These are phyloP conservation scores for Lysandra bellargus DNA, from an alignment of 2,888 invertebrate genomes.

Conservation along the genomic window DNA sequence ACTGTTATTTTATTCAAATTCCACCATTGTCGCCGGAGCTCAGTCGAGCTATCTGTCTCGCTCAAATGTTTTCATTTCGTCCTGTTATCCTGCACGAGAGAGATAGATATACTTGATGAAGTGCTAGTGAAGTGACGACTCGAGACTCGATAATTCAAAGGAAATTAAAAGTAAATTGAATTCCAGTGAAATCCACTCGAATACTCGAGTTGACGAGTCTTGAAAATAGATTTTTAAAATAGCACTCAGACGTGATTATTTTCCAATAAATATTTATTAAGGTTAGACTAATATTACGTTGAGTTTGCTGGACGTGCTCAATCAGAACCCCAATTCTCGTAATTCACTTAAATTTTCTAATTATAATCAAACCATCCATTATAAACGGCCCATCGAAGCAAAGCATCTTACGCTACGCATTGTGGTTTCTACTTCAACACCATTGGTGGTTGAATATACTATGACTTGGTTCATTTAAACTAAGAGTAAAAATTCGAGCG, in stretches of 20 bases:
- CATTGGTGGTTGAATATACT: too few relatives aligned
- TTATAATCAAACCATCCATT: too few relatives aligned
- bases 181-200: neutral
- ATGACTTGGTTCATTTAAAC: too few relatives aligned
- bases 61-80: conserved; percentile 2
- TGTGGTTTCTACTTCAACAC: too few relatives aligned
- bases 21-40: conserved; percentile 44
- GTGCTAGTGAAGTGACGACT: conserved; percentile 1
- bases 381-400: too few relatives aligned
- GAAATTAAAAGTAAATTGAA: conserved; percentile 10
- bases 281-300: neutral
- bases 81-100: conserved; percentile 53
- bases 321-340: neutral
- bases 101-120: conserved; percentile 31
- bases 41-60: neutral
- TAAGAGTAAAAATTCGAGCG: too few relatives aligned
- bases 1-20: conserved; percentile 75
- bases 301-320: neutral
- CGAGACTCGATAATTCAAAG: neutral
- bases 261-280: neutral
- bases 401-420: too few relatives aligned
- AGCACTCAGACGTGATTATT: conserved; percentile 1
- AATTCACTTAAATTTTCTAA: neutral
- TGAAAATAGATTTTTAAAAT: neutral
- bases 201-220: neutral